phyloP scores from a whole-genome alignment of 2,797 vertebrate species.

The Rachycentron canadum region DNA sequence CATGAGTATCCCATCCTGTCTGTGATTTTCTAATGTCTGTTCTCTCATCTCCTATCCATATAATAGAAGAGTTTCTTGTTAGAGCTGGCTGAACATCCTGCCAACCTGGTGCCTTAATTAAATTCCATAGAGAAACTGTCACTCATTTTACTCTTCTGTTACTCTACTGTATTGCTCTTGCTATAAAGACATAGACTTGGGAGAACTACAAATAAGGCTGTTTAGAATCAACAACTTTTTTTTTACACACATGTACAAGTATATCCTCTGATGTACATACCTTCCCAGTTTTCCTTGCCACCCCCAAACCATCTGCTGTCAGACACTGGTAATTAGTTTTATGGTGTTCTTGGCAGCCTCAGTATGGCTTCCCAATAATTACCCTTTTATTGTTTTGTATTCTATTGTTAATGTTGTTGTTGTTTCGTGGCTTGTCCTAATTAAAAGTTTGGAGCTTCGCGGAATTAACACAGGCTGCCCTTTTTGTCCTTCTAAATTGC shows the following conservation, averaged over 20 bases:
- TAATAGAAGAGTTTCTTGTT: slow-evolving; percentile 35
- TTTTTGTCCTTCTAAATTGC: slow-evolving; percentile 75
- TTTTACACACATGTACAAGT: slow-evolving; percentile 27
- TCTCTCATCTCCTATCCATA: slow-evolving; percentile 35
- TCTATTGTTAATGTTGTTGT: slow-evolving; percentile 77
- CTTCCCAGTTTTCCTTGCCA: slow-evolving; percentile 62
- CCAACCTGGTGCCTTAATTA: slow-evolving; percentile 42
- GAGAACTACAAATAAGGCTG: slow-evolving; percentile 51
- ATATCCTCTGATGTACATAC: slow-evolving; percentile 55
- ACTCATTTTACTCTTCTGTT: slow-evolving; percentile 60
- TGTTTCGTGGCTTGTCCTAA: slow-evolving; percentile 76
- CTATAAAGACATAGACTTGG: slow-evolving; percentile 37
- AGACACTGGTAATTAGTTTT: slow-evolving; percentile 84
- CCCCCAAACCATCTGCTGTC: slow-evolving; percentile 79
- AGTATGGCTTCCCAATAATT: slow-evolving; percentile 74
- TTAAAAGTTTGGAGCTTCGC: slow-evolving; percentile 71
- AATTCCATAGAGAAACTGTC: slow-evolving; percentile 50
- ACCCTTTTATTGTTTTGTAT: slow-evolving; percentile 79
- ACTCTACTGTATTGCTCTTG: slow-evolving; percentile 54
- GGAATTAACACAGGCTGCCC: slow-evolving; percentile 59
- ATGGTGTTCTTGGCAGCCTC: slow-evolving; percentile 78
- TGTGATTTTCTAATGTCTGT: background rate
- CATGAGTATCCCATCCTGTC: background rate
- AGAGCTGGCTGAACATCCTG: slow-evolving; percentile 22
- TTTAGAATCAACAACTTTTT: slow-evolving; percentile 38